phyloP scores from a whole-genome alignment of 2,113 vertebrate genomes.

The Sardina pilchardus region DNA sequence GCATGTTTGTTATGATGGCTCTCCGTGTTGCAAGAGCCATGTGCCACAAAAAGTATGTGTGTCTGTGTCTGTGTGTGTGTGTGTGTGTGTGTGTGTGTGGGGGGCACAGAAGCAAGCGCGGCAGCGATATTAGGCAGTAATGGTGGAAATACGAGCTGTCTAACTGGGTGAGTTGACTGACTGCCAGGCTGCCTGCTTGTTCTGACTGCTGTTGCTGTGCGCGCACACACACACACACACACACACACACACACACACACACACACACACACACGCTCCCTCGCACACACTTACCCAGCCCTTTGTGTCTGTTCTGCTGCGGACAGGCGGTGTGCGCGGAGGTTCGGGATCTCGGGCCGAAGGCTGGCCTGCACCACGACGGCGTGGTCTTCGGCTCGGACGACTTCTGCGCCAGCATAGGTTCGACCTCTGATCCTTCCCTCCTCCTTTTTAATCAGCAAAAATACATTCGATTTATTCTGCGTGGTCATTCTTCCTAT shows the following conservation, averaged over 20 bases:
- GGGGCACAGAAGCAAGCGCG: conserved; percentile 26
- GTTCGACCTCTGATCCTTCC: conserved; percentile 62
- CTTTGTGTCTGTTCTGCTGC: conserved; percentile 52
- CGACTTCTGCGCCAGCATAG: conserved; percentile 99
- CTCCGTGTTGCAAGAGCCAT: not conserved
- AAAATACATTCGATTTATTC: not conserved
- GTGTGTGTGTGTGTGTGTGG: conserved; percentile 1
- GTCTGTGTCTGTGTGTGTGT: conserved; percentile 36
- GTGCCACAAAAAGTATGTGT: conserved; percentile 8
- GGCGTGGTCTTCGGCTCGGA: conserved; percentile 96
- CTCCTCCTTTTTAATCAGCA: not conserved
- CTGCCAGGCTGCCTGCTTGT: conserved; percentile 41
- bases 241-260: conserved; percentile 18
- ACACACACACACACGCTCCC: not conserved
- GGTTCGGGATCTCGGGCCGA: conserved; percentile 71
- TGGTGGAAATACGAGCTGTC: conserved; percentile 41
- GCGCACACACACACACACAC: conserved; percentile 25
- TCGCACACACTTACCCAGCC: conserved; percentile 15
- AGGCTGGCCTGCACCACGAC: conserved; percentile 84
- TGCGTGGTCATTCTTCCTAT: not conserved
- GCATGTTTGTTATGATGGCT: not conserved
- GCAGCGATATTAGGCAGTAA: conserved; percentile 40
- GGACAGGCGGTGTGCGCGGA: conserved; percentile 89
- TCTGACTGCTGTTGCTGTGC: not conserved
- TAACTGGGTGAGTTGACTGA: conserved; percentile 45